Percentiles rank a stretch among this genome's conserved stretches.
Conservation (phyloP, 2,888 invertebrate species). For the Sisyra nigra region DNA sequence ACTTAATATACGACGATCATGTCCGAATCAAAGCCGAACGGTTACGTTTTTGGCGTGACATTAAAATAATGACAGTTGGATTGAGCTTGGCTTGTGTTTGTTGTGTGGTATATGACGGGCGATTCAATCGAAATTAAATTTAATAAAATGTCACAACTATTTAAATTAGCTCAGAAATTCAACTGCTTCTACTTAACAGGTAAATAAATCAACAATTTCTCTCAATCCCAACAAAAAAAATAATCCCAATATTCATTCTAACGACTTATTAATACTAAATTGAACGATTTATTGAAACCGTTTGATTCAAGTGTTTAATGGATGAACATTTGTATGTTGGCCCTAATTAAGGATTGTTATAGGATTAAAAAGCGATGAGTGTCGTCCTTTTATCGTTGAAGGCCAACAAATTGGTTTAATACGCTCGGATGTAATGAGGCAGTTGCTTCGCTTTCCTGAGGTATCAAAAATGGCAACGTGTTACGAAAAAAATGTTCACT, state of each 20-base stretch:
- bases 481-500: too few species aligned
- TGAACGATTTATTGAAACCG: background rate
- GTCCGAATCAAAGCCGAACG: too few species aligned
- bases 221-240: too few species aligned
- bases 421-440: conserved; percentile 66
- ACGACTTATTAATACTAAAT: background rate
- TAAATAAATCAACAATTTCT: conserved; percentile 24
- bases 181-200: conserved; percentile 82
- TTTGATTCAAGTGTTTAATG: background rate
- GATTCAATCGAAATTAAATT: too few species aligned
- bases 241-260: too few species aligned
- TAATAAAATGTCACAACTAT: conserved; percentile 43
- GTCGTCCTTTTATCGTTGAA: conserved; percentile 75
- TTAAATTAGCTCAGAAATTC: conserved; percentile 72
- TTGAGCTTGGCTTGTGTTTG: too few species aligned
- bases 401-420: conserved; percentile 82
- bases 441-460: conserved; percentile 67
- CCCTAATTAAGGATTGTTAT: conserved; percentile 16
- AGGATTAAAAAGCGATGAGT: conserved; percentile 65
- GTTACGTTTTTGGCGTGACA: too few species aligned
- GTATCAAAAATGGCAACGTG: conserved; percentile 26
- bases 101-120: conserved; percentile 16
- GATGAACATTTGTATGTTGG: background rate
- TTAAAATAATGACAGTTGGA: too few species aligned
- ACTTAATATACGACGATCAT: too few species aligned